Conservation (phyloP, 2,888 invertebrate genomes). For the Willowsia nigromaculata region DNA sequence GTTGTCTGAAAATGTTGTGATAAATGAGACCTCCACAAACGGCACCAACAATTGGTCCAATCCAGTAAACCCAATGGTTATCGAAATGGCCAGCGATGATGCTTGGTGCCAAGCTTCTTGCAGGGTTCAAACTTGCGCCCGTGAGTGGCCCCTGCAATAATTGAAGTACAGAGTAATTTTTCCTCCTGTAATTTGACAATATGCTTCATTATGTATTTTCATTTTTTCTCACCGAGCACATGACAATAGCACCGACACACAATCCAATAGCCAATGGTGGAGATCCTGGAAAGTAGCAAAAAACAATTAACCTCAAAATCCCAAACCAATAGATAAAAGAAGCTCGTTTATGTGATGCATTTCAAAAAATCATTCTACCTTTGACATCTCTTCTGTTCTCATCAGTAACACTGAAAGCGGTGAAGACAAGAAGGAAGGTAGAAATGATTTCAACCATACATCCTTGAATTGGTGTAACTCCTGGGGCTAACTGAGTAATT, state of each 20-base stretch:
- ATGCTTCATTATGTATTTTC: too few relatives aligned
- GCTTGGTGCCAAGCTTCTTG: constrained; percentile 82
- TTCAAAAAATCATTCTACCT: too few relatives aligned
- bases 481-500: constrained; percentile 76
- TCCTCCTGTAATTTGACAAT: too few relatives aligned
- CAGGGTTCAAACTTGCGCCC: constrained; percentile 82
- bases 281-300: constrained; percentile 80
- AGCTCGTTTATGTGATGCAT: too few relatives aligned
- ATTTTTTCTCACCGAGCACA: constrained; percentile 71
- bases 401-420: constrained; percentile 81
- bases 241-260: constrained; percentile 80
- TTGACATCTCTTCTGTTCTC: constrained; percentile 80
- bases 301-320: too few relatives aligned
- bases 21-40: constrained; percentile 71
- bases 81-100: constrained; percentile 81
- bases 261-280: constrained; percentile 81
- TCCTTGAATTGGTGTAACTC: constrained; percentile 80
- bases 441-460: constrained; percentile 81
- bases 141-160: constrained; percentile 81
- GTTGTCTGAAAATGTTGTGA: constrained; percentile 72
- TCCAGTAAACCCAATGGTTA: constrained; percentile 89
- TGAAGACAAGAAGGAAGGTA: constrained; percentile 81
- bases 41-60: constrained; percentile 86
- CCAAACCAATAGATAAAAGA: too few relatives aligned
- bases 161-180: too few relatives aligned